phyloP scores from a whole-genome alignment of 2,797 vertebrate species.

The Chiroxiphia lanceolata region DNA sequence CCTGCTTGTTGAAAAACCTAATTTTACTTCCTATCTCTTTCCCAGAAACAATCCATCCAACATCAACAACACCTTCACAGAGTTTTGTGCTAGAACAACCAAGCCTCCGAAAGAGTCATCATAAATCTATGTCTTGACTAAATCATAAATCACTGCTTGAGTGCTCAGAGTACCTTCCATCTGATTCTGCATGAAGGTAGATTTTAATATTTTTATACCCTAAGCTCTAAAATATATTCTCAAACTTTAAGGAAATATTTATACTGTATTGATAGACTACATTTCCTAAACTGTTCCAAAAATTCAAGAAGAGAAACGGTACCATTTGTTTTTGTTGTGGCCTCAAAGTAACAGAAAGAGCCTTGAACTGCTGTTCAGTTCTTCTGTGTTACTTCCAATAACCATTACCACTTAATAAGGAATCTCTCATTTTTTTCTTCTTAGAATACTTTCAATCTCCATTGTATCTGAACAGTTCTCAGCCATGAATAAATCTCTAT shows the following conservation, averaged over 20 bases:
- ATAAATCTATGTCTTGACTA: constrained; percentile 1
- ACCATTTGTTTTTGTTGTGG: background rate
- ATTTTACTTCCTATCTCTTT: background rate
- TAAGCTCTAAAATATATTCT: background rate
- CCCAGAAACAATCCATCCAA: background rate
- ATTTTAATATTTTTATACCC: background rate
- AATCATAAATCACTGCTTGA: background rate
- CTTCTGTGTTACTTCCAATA: background rate
- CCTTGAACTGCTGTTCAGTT: background rate
- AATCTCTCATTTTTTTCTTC: background rate
- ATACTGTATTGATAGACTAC: background rate
- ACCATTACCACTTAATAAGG: background rate
- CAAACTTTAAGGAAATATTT: background rate
- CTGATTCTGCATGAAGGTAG: background rate
- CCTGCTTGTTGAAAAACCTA: background rate
- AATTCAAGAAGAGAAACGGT: background rate
- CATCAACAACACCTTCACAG: background rate
- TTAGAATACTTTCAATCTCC: background rate
- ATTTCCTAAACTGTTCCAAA: background rate
- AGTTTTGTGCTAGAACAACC: background rate
- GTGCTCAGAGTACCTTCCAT: background rate
- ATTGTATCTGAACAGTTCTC: background rate
- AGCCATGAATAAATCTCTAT: background rate
- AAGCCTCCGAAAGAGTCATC: background rate
- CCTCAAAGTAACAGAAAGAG: background rate